Conservation (phyloP, 2,113 vertebrate species). For the Myxocyprinus asiaticus region DNA sequence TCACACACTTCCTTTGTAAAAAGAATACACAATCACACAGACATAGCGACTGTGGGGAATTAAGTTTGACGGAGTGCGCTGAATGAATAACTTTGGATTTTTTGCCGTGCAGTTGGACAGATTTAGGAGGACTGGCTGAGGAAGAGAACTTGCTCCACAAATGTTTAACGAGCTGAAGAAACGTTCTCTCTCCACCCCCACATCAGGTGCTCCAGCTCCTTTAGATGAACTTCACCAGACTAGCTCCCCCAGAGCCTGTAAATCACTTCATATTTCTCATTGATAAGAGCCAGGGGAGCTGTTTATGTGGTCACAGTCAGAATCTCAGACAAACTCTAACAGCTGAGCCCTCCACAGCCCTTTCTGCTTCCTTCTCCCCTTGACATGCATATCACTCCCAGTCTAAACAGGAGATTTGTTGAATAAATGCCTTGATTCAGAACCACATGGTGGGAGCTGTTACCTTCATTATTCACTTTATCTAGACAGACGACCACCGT, state of each 20-base stretch:
- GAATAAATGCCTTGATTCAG: slow-evolving; percentile 6
- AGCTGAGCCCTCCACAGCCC: background rate
- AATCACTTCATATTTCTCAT: slow-evolving; percentile 48
- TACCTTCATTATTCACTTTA: background rate
- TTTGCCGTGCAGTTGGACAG: slow-evolving; percentile 54
- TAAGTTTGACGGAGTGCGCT: slow-evolving; percentile 31
- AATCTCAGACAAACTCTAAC: slow-evolving; percentile 13
- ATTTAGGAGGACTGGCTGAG: slow-evolving; percentile 52
- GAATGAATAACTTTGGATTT: slow-evolving; percentile 42
- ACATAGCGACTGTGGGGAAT: slow-evolving; percentile 11
- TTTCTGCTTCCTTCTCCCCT: slow-evolving; percentile 31
- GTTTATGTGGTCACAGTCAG: slow-evolving; percentile 1
- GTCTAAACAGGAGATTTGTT: slow-evolving; percentile 37
- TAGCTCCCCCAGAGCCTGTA: slow-evolving; percentile 47
- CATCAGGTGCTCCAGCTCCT: slow-evolving; percentile 5
- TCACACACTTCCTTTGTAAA: slow-evolving; percentile 14
- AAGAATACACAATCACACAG: slow-evolving; percentile 7
- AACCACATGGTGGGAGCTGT: background rate
- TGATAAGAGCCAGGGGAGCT: slow-evolving; percentile 43
- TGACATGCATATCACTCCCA: slow-evolving; percentile 19
- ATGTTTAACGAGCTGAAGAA: slow-evolving; percentile 59
- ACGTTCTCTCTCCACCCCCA: slow-evolving; percentile 45
- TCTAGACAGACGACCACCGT: background rate
- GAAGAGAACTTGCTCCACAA: slow-evolving; percentile 46
- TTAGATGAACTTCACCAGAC: slow-evolving; percentile 51